A percentile compares a stretch with the other conserved stretches of the same genome.
phyloP scores from a whole-genome alignment of 2,888 invertebrate species.

The Tetranychus piercei region DNA sequence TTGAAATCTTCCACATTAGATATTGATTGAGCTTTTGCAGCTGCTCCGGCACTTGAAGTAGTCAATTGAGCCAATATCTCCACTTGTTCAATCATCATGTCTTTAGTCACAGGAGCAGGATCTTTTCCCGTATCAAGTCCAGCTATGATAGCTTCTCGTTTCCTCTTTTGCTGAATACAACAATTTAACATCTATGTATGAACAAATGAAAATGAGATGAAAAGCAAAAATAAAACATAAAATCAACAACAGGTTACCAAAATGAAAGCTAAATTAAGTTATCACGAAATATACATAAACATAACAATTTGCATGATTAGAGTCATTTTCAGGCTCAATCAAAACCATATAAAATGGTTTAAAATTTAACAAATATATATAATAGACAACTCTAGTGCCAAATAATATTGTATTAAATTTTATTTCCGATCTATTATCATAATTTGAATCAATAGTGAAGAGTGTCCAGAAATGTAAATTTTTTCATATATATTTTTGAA shows the following conservation, averaged over 20 bases:
- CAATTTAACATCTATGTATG: slow-evolving; percentile 41
- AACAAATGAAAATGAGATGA: slow-evolving; percentile 19
- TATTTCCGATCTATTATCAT: too few relatives aligned
- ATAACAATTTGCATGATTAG: slow-evolving; percentile 7
- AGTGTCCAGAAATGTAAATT: too few relatives aligned
- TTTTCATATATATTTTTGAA: too few relatives aligned
- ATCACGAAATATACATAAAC: not conserved
- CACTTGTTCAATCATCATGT: slow-evolving; percentile 80
- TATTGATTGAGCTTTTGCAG: slow-evolving; percentile 56
- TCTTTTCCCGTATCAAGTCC: slow-evolving; percentile 37
- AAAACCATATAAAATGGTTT: too few relatives aligned
- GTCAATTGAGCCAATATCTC: slow-evolving; percentile 71
- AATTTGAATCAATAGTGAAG: too few relatives aligned
- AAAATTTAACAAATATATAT: too few relatives aligned
- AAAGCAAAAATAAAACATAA: not conserved
- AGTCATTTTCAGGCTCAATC: too few relatives aligned
- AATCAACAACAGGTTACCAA: not conserved
- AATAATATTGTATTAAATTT: too few relatives aligned
- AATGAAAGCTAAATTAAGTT: slow-evolving; percentile 6
- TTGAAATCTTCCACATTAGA: slow-evolving; percentile 99
- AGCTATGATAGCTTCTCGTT: slow-evolving; percentile 28
- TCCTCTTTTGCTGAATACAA: slow-evolving; percentile 39
- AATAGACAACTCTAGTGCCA: too few relatives aligned
- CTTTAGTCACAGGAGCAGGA: slow-evolving; percentile 89
- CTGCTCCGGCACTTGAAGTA: slow-evolving; percentile 59